Evolutionary conservation across 2,888 invertebrate species (phyloP).

Genomic region (Himalopsyche anomala): DNA sequence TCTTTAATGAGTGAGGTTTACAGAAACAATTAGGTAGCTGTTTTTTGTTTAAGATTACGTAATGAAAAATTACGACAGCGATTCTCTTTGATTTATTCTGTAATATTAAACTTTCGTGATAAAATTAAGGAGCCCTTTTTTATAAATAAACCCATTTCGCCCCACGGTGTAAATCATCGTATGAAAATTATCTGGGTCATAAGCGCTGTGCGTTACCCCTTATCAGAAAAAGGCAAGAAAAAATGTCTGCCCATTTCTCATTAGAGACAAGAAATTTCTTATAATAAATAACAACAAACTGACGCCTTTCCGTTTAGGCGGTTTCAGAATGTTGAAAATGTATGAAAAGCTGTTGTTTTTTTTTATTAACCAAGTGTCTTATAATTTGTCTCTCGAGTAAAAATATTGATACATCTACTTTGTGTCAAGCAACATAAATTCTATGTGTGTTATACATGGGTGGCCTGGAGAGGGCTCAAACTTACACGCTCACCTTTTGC

Average conservation of each 20-base stretch:
- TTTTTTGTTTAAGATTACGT: too few species aligned
- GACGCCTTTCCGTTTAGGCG: not conserved
- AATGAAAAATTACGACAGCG: not conserved
- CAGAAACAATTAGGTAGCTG: too few species aligned
- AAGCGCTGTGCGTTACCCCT: slow-evolving; percentile 18
- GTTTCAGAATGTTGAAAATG: not conserved
- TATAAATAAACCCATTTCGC: not conserved
- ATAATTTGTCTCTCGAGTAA: too few species aligned
- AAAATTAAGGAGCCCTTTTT: not conserved
- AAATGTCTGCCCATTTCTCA: slow-evolving; percentile 32
- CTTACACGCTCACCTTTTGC: too few species aligned
- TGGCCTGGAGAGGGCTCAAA: too few species aligned
- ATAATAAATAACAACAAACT: slow-evolving; percentile 34
- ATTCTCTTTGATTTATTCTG: not conserved
- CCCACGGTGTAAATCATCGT: slow-evolving; percentile 20
- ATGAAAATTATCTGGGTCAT: slow-evolving; percentile 41
- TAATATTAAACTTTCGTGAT: not conserved
- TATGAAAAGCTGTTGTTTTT: not conserved
- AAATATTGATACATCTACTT: too few species aligned
- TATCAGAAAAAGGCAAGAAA: slow-evolving; percentile 39
- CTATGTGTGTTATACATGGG: too few species aligned
- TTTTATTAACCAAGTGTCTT: not conserved
- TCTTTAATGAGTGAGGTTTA: too few species aligned
- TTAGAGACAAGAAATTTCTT: slow-evolving; percentile 40
- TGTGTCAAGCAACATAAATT: too few species aligned